Conservation (phyloP, 2,888 invertebrate genomes). For the Stenchaetothrips biformis region DNA sequence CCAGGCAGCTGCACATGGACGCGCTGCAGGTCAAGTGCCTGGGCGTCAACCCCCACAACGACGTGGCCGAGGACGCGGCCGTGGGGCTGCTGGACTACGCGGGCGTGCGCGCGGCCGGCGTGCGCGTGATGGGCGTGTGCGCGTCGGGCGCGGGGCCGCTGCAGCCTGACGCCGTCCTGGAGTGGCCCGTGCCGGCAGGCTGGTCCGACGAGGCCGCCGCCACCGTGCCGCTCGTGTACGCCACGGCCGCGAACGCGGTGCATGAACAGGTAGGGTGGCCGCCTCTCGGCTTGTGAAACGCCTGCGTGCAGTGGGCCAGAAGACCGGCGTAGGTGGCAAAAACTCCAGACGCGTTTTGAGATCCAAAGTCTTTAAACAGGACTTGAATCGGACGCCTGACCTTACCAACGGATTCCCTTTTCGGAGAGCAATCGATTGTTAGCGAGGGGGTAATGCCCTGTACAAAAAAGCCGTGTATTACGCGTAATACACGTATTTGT, state of each 20-base stretch:
- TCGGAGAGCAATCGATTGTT: no score
- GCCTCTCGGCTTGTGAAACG: no score
- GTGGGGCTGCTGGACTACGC: constrained; percentile 11
- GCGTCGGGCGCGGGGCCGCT: background rate
- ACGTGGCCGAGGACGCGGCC: background rate
- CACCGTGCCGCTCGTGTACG: constrained; percentile 8
- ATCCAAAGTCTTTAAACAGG: no score
- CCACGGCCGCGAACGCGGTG: background rate
- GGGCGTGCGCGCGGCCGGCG: background rate
- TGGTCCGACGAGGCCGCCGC: constrained; percentile 1
- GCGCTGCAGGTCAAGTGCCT: background rate
- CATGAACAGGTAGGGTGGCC: background rate
- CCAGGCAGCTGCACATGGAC: background rate
- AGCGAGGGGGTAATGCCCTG: no score
- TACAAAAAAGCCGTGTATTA: no score
- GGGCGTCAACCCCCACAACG: constrained; percentile 6
- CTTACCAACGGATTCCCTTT: no score
- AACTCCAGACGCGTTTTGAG: no score
- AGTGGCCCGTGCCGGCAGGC: background rate
- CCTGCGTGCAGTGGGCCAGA: no score
- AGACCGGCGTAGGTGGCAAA: no score
- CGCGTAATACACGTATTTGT: no score
- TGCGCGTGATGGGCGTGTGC: constrained; percentile 8
- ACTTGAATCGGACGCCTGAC: no score
- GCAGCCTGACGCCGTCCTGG: background rate